phyloP scores from a whole-genome alignment of 1,140 invertebrate species.

The Planococcus citri region DNA sequence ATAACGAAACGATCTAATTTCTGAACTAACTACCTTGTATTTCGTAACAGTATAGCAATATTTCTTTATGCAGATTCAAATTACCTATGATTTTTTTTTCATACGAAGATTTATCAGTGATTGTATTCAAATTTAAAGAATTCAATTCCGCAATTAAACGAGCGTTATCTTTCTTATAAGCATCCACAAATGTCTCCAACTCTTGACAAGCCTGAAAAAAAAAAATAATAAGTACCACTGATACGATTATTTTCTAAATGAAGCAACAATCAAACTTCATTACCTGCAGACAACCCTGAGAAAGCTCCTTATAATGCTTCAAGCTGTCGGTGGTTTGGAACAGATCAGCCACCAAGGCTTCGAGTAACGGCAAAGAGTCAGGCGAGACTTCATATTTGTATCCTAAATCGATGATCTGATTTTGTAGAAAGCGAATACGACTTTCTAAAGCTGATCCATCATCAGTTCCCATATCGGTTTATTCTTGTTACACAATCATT shows the following conservation, averaged over 20 bases:
- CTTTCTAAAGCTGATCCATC: background rate
- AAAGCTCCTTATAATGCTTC: conserved; percentile 60
- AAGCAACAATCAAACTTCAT: background rate
- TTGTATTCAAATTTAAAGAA: background rate
- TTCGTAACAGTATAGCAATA: no score
- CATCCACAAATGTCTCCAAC: background rate
- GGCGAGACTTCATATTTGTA: conserved; percentile 31
- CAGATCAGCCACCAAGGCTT: conserved; percentile 58
- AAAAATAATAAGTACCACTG: no score
- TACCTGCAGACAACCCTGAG: conserved; percentile 48
- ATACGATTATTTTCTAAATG: no score
- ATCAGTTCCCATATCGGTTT: background rate
- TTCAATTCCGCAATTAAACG: background rate
- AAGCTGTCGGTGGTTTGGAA: conserved; percentile 64
- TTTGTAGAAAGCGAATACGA: background rate
- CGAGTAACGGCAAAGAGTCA: conserved; percentile 58
- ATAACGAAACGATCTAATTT: no score
- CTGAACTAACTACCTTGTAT: no score
- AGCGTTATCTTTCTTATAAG: background rate
- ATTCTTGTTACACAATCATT: no score
- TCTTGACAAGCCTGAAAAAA: background rate
- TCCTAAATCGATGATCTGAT: background rate
- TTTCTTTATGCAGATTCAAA: no score
- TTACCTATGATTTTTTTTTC: background rate
- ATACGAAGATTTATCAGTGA: background rate